Conservation (phyloP, 2,113 vertebrate genomes). For the Passer domesticus region DNA sequence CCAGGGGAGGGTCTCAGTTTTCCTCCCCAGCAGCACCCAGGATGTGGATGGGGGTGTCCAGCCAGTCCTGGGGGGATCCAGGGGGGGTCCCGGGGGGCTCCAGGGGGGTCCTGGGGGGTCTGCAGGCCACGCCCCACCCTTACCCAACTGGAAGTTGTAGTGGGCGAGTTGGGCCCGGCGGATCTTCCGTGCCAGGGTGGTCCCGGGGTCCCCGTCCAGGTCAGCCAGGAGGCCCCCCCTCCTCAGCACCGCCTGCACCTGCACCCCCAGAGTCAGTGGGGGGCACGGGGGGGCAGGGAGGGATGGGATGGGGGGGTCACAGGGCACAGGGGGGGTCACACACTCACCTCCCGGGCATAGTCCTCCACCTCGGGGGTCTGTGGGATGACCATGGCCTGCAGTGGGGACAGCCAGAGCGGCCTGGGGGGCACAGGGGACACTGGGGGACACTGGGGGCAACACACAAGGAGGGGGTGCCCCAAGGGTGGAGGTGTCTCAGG, state of each 20-base stretch:
- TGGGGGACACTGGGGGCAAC: background rate
- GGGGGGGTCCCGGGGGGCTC: background rate
- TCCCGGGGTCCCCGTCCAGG: slow-evolving; percentile 71
- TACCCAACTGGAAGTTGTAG: slow-evolving; percentile 93
- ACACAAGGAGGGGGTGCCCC: background rate
- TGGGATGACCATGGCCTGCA: slow-evolving; percentile 86
- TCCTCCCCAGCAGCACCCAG: background rate
- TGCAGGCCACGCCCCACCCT: background rate
- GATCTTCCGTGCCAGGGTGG: slow-evolving; percentile 87
- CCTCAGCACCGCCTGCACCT: slow-evolving; percentile 78
- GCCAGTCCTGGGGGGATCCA: background rate
- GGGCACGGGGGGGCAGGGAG: background rate
- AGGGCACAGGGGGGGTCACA: background rate
- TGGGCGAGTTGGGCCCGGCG: slow-evolving; percentile 85
- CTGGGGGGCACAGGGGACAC: slow-evolving; percentile 55
- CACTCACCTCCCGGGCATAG: slow-evolving; percentile 81
- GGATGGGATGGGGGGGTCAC: background rate
- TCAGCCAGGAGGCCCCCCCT: slow-evolving; percentile 79
- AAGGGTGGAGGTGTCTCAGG: background rate
- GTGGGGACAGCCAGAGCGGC: slow-evolving; percentile 90
- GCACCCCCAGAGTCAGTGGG: background rate
- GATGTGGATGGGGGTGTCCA: background rate
- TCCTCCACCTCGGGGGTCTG: slow-evolving; percentile 76
- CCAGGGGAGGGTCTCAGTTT: background rate
- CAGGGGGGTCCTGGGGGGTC: background rate